Evolutionary conservation across 64 coral and sea anemone genomes (phyloP), one percentile per base, ranked within the genome.

Genomic region (Montipora efflorescens): DNA sequence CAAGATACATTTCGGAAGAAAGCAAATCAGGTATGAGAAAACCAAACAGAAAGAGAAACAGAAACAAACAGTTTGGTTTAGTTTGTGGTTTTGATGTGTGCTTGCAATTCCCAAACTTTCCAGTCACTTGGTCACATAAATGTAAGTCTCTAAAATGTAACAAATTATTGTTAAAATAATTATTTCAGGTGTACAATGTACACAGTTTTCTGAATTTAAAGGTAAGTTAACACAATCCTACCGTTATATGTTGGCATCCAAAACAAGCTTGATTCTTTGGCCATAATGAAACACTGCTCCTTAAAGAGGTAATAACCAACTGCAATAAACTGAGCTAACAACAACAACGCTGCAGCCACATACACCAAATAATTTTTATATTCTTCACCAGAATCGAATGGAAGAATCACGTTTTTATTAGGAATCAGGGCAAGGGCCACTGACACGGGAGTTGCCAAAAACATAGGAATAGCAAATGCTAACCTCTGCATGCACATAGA

Each of bases 241-340:
- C 97, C 94, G 62, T 99, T 99, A 21, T 99, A 99, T 8, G 89
- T 82, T 46, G 97, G 97, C 22, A 99, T 79, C 97, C 97, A 99
- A 57, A 99, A 99, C 83, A 99, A 86, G 14, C 83, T 90, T 0
- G 91, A 94, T 18, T 95, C 97, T 74, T 96, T 99, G 16, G 94
- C 97, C 98, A 99, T 96, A 25, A 96, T 87, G 44, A 96, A 94
- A 7, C 87, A 88, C 84, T 94, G 84, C 8, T 81, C 75, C 62
- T 95, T 94, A 85, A 95, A 94, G 5, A 99, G 83, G 64, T 99
- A 99, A 52, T 95, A 94, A 2, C 89, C 92, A 55, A 95, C 94
- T 15, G 92, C 94, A 15, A 94, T n/a, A 21, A 96, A 85, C 84
- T 99, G 97, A 3, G 83, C 92, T 12, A 94, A 0, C 74, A 48